phyloP scores from a whole-genome alignment of 1,140 invertebrate species.

The Metopolophium dirhodum region DNA sequence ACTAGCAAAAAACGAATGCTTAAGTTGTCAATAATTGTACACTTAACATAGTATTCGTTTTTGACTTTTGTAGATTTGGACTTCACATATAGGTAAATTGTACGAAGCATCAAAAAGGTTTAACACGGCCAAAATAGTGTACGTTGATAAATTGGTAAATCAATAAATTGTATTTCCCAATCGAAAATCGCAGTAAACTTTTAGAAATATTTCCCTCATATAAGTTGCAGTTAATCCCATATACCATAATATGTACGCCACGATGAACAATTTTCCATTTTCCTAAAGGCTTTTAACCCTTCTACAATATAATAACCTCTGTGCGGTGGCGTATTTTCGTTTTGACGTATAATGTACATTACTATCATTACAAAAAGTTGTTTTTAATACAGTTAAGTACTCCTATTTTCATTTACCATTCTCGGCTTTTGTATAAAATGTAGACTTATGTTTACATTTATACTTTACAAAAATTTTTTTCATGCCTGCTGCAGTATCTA shows the following conservation, averaged over 20 bases:
- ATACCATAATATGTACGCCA: not conserved
- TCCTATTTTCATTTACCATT: slow-evolving; percentile 8
- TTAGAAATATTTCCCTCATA: not conserved
- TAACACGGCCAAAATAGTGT: not conserved
- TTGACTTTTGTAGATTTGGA: too few species aligned
- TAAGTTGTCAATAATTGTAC: too few species aligned
- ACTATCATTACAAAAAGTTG: not conserved
- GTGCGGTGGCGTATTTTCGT: not conserved
- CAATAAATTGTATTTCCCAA: not conserved
- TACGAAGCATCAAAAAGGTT: not conserved
- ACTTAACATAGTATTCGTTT: too few species aligned
- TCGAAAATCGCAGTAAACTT: not conserved
- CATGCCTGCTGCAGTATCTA: not conserved
- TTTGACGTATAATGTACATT: not conserved
- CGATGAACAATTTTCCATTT: not conserved
- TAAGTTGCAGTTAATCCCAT: not conserved
- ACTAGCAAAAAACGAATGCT: too few species aligned
- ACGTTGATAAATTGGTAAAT: not conserved
- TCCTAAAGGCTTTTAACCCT: not conserved
- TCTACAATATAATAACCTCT: not conserved
- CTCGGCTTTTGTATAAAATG: not conserved
- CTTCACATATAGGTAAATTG: not conserved
- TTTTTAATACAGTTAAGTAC: slow-evolving; percentile 32
- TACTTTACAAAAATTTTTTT: not conserved
- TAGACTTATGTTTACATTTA: not conserved